Conservation (phyloP, 2,797 vertebrate genomes). For the Siniperca obscura region DNA sequence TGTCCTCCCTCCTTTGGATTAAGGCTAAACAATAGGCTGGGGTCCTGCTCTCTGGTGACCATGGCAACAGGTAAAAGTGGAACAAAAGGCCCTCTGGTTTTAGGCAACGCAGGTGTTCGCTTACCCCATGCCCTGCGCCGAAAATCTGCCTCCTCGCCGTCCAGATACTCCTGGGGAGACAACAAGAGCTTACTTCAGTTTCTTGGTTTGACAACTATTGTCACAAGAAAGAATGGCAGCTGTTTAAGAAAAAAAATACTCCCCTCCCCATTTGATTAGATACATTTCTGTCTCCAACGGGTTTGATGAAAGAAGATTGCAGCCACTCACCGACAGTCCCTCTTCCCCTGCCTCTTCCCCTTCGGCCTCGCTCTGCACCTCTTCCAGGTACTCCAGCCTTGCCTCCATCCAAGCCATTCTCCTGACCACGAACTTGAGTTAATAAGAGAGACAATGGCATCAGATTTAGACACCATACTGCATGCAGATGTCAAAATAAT, state of each 20-base stretch:
- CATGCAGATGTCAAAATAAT: neutral
- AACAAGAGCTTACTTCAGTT: conserved; percentile 28
- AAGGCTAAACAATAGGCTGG: conserved; percentile 75
- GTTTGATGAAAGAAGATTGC: conserved; percentile 18
- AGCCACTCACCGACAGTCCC: conserved; percentile 82
- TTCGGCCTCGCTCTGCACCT: conserved; percentile 93
- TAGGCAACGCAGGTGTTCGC: conserved; percentile 78
- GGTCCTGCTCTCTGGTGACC: conserved; percentile 81
- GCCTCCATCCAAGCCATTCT: conserved; percentile 94
- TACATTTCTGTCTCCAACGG: neutral
- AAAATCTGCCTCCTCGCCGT: conserved; percentile 96
- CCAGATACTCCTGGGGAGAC: conserved; percentile 81
- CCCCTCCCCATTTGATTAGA: conserved; percentile 2
- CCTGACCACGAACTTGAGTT: conserved; percentile 93
- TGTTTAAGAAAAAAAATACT: neutral
- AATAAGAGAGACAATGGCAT: conserved; percentile 8
- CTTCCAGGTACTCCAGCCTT: conserved; percentile 91
- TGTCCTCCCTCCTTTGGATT: conserved; percentile 70
- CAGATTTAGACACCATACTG: neutral
- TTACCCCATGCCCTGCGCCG: conserved; percentile 99
- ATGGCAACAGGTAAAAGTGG: conserved; percentile 81
- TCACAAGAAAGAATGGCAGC: neutral
- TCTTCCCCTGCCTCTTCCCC: conserved; percentile 96
- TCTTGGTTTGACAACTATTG: conserved; percentile 25
- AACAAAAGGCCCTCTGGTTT: conserved; percentile 72